These are phyloP conservation scores for Vanessa cardui DNA, from an alignment of 2,888 invertebrate genomes.

Conservation along the genomic window DNA sequence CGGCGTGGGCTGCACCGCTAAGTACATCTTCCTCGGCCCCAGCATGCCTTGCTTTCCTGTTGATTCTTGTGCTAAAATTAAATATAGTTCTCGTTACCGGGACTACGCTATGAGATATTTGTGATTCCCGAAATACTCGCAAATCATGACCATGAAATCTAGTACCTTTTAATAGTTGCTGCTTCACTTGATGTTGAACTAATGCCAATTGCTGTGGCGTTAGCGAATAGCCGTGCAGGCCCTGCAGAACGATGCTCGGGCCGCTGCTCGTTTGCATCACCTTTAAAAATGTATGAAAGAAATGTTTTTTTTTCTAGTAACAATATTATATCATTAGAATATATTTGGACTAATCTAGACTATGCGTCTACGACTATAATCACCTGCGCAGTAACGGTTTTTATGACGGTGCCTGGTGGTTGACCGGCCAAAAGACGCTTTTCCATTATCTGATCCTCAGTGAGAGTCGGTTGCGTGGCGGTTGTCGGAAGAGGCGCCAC, in stretches of 20 bases:
- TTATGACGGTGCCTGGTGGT: constrained; percentile 93
- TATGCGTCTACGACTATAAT: background rate
- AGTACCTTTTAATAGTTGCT: constrained; percentile 91
- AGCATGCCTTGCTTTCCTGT: constrained; percentile 93
- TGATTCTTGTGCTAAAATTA: constrained; percentile 89
- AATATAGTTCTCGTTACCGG: constrained; percentile 2
- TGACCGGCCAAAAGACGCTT: constrained; percentile 89
- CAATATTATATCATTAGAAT: too few species aligned
- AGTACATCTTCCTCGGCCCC: constrained; percentile 92
- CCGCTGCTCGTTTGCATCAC: constrained; percentile 93
- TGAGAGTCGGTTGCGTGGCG: constrained; percentile 57
- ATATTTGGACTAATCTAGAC: too few species aligned
- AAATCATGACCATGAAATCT: background rate
- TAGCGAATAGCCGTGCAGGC: constrained; percentile 91
- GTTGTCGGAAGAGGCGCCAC: constrained; percentile 45
- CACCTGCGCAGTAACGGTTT: constrained; percentile 92
- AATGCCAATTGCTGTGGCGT: constrained; percentile 91
- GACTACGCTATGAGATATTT: background rate
- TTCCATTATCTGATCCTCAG: constrained; percentile 83
- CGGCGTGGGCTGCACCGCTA: constrained; percentile 90
- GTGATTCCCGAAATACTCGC: too few species aligned
- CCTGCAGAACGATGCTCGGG: constrained; percentile 93
- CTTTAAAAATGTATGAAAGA: constrained; percentile 47
- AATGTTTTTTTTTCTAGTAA: background rate
- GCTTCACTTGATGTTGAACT: constrained; percentile 94